Evolutionary conservation across 1,140 invertebrate species (phyloP).

Genomic region (Musca domestica): DNA sequence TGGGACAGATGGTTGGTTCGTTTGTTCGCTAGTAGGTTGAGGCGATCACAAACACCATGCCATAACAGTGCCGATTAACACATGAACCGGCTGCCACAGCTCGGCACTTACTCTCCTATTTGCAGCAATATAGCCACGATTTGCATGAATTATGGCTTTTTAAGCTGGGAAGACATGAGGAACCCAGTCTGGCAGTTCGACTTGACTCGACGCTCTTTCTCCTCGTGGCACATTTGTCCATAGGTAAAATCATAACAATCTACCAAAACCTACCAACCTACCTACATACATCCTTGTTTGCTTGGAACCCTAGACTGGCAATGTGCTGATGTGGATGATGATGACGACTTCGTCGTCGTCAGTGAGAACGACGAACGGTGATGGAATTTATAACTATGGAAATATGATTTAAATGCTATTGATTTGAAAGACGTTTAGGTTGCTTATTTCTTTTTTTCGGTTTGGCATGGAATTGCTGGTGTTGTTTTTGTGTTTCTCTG

Average conservation of each 20-base stretch:
- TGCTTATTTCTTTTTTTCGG: not conserved
- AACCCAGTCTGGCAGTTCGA: too few relatives aligned
- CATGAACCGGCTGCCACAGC: slow-evolving; percentile 10
- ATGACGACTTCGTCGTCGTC: too few relatives aligned
- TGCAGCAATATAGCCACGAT: slow-evolving; percentile 18
- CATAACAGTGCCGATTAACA: slow-evolving; percentile 4
- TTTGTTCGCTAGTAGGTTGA: too few relatives aligned
- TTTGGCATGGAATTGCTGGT: not conserved
- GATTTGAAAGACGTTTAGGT: slow-evolving; percentile 6
- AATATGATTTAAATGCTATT: slow-evolving; percentile 22
- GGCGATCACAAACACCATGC: too few relatives aligned
- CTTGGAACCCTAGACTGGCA: too few relatives aligned
- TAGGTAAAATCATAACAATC: too few relatives aligned
- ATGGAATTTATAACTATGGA: slow-evolving; percentile 21
- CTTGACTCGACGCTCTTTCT: too few relatives aligned
- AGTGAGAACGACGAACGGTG: not conserved
- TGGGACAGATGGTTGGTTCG: too few relatives aligned
- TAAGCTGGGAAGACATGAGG: not conserved
- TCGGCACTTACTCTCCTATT: slow-evolving; percentile 4
- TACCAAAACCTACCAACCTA: too few relatives aligned
- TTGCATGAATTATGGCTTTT: slow-evolving; percentile 20
- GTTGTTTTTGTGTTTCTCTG: not conserved
- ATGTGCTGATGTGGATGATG: too few relatives aligned
- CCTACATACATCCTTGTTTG: too few relatives aligned
- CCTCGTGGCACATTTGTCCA: too few relatives aligned